Evolutionary conservation across 2,797 vertebrate genomes (phyloP), one percentile per base, ranked within the genome.

Genomic region (Brotogeris chrysoptera): DNA sequence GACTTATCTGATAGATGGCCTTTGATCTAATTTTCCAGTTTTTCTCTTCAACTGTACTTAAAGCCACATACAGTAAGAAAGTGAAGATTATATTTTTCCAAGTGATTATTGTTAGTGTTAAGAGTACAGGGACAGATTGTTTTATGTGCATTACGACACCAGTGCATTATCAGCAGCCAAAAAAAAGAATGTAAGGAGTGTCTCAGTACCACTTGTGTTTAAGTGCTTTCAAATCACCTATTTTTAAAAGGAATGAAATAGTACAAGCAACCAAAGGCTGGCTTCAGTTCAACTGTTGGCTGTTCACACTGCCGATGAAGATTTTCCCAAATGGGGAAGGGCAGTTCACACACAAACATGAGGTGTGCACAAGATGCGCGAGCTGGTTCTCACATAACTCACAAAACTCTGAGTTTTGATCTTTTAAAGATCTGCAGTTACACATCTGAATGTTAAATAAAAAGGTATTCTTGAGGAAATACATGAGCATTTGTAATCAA

Each of bases 1-100:
- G 50, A 60, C 27, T 69, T 90, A 30, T 3, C 47, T 81, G 5
- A 73, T 57, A 64, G 44, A 28, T 82, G 34, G 44, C 30, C 85
- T 94, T 86, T 69, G 65, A 71, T 39, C 44, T 76, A 25, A 28
- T 77, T 84, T 90, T 79, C 43, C 10, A 23, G 64, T 68, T 95
- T 71, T 77, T 60, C 34, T 93, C 52, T 84, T 38, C 49, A 86
- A 20, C 11, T 80, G 21, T 34, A 44, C 52, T 73, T 94, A 64
- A 84, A 88, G 16, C 23, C 39, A 46, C 27, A 6, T 64, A 36
- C 6, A 60, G n/a, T 49, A 86, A 36, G 70, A 71, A 78, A 86
- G 50, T 39, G 52, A 66, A 80, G 52, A 64, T 49, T 24, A 44
- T 9, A 6, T 87, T 94, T 94, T 88, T 66, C 55, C 34, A 70